Evolutionary conservation across 2,113 vertebrate species (phyloP), one percentile per base, ranked within the genome.

Genomic region (Antennarius striatus): DNA sequence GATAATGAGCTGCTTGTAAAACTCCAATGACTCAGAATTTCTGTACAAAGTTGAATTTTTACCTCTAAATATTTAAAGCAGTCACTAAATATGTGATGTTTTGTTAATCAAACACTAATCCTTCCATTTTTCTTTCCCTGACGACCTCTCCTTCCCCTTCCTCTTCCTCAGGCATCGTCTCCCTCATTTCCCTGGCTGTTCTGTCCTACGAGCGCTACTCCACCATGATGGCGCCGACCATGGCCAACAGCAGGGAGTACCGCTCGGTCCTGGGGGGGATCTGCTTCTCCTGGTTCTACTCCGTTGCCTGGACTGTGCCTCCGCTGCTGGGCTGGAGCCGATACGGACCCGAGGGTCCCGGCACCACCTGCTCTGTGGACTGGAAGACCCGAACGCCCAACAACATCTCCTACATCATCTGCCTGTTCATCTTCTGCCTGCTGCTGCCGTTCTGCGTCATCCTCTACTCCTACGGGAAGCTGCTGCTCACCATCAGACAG

Each of bases 371-470:
- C 72, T 92, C 91, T 0, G 88, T 93, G 32, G 90, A 92, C 88
- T 93, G 91, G 91, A 82, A 43, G 51, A 86, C 92, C 47, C 91
- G 80, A 72, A 93, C 94, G 3, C 50, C 89, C 7, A 93, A 92
- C 84, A 94, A 93, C 0, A 6, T 91, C 1, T 95, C 93, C 70
- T 94, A 94, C 78, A 93, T 95, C 11, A 0, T 94, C 69, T 94
- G 92, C 69, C 91, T 95, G 48, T 96, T 94, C 87, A 45, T 81
- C 73, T 94, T 95, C 77, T 95, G 93, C 88, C 89, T 94, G 45
- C 57, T 90, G 8, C 80, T 95, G 76, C 94, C 95, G 0, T 95
- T 94, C 70, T 3, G 58, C 5, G 74, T 95, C 80, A 94, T 93
- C 56, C 71, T 94, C 46, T 94, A 91, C 91, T 94, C 88, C 3